phyloP scores from a whole-genome alignment of 2,113 vertebrate species.

The Neopipo cinnamomea region DNA sequence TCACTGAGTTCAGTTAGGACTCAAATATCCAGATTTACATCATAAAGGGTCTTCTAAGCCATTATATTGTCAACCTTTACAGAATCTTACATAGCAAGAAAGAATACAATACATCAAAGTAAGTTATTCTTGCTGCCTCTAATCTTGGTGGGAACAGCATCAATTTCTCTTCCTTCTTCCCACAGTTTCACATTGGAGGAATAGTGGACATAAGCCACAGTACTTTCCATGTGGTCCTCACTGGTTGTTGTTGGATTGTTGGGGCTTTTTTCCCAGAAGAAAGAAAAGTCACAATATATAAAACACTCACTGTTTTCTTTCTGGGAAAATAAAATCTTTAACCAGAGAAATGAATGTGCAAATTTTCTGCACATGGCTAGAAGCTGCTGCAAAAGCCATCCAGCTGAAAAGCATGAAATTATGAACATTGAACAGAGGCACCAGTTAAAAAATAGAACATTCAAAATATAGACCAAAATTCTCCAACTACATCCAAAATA shows the following conservation, averaged over 20 bases:
- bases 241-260: not conserved
- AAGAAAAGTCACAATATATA: not conserved
- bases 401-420: not conserved
- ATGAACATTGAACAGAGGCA: not conserved
- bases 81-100: not conserved
- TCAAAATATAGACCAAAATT: not conserved
- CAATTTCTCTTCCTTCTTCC: not conserved
- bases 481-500: not conserved
- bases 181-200: not conserved
- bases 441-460: not conserved
- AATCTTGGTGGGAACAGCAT: constrained; percentile 46
- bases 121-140: constrained; percentile 20
- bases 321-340: not conserved
- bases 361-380: not conserved
- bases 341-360: not conserved
- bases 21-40: constrained; percentile 49
- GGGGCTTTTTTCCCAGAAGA: fast-evolving
- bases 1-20: not conserved
- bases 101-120: constrained; percentile 38
- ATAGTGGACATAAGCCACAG: not conserved
- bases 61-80: not conserved
- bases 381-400: not conserved
- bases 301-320: not conserved
- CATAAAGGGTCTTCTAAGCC: constrained; percentile 38
- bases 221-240: not conserved